A percentile compares a stretch with the other conserved stretches of the same genome.
phyloP scores from a whole-genome alignment of 2,888 invertebrate species.

The Dysmachus trigonus region DNA sequence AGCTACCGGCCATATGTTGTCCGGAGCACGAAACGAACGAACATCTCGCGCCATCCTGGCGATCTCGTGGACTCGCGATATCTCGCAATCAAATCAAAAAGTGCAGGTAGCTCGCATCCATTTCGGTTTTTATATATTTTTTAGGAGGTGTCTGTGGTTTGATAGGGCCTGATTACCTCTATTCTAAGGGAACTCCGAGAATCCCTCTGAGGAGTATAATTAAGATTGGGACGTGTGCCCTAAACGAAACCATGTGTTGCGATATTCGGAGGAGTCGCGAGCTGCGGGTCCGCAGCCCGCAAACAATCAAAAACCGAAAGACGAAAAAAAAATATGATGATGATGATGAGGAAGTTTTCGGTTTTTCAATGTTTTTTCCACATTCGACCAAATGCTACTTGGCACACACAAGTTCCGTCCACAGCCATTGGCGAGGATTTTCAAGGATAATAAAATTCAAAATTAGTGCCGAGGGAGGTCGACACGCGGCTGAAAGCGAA shows the following conservation, averaged over 20 bases:
- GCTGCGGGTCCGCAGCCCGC: neutral
- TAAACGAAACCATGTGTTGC: constrained; percentile 1
- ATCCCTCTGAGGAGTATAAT: neutral
- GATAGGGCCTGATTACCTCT: constrained; percentile 16
- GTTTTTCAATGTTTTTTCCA: neutral
- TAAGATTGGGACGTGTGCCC: constrained; percentile 20
- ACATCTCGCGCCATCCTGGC: too few relatives aligned
- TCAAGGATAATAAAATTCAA: constrained; percentile 27
- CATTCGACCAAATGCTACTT: constrained; percentile 2
- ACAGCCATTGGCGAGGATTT: constrained; percentile 7
- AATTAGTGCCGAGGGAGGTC: constrained; percentile 17
- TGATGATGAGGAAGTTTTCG: constrained; percentile 25
- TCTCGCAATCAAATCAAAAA: constrained; percentile 14
- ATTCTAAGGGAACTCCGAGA: neutral
- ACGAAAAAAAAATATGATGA: neutral
- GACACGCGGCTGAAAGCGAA: constrained; percentile 31
- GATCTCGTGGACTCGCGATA: neutral
- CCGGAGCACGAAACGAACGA: neutral
- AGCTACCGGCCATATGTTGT: neutral
- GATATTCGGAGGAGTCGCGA: neutral
- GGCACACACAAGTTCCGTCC: constrained; percentile 16
- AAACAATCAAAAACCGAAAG: constrained; percentile 32
- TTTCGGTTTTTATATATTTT: neutral
- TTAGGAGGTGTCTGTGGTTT: constrained; percentile 17
- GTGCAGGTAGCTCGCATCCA: neutral